Evolutionary conservation across 2,797 vertebrate genomes (phyloP).

Genomic region (Pangasius krempfi): DNA sequence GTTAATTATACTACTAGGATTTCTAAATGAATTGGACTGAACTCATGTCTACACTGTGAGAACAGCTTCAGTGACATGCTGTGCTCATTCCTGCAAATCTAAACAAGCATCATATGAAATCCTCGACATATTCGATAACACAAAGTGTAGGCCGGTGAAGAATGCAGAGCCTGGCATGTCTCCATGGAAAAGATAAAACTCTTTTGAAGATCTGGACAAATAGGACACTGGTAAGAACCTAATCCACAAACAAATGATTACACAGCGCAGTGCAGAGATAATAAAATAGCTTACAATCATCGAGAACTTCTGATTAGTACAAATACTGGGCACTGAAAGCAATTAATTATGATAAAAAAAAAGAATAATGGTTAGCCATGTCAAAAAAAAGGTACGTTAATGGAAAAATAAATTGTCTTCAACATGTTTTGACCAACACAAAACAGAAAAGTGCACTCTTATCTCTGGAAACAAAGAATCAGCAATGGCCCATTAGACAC

Average conservation of each 20-base stretch:
- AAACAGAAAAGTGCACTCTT: neutral
- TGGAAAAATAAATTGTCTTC: neutral
- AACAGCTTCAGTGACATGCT: neutral
- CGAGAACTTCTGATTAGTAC: neutral
- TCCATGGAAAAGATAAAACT: neutral
- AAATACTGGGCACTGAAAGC: neutral
- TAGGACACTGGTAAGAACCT: neutral
- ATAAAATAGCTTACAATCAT: neutral
- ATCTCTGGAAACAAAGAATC: neutral
- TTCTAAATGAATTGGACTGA: neutral
- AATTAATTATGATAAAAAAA: neutral
- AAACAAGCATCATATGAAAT: neutral
- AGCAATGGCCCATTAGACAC: neutral
- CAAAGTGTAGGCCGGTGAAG: neutral
- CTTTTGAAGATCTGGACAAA: constrained; percentile 1
- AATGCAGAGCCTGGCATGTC: neutral
- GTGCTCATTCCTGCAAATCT: neutral
- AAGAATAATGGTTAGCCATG: neutral
- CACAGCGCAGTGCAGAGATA: neutral
- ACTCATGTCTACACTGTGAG: neutral
- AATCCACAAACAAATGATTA: neutral
- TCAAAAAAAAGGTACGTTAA: neutral
- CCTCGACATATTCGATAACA: neutral
- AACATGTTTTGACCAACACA: neutral
- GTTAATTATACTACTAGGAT: neutral